Evolutionary conservation across 1,140 invertebrate species (phyloP).

Genomic region (Drosophila micromelanica): DNA sequence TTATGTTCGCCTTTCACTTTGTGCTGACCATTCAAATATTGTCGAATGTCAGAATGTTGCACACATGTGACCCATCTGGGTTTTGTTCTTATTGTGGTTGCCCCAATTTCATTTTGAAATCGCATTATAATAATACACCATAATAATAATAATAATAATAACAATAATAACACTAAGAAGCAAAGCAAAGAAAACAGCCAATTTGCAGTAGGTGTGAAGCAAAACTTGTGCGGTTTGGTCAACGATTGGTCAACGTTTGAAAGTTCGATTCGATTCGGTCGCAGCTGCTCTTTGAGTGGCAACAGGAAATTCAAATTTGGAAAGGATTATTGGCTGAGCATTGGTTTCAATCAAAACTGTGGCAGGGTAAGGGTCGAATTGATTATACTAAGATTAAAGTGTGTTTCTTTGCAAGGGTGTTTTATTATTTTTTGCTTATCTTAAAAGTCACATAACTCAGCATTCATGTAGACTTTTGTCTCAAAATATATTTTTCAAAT

Average conservation of each 20-base stretch:
- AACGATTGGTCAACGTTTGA: conserved; percentile 33
- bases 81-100: conserved; percentile 39
- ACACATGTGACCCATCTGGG: conserved; percentile 60
- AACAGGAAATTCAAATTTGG: conserved; percentile 60
- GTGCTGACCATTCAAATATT: conserved; percentile 69
- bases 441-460: too few relatives aligned
- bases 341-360: conserved; percentile 28
- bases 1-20: conserved; percentile 12
- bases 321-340: conserved; percentile 58
- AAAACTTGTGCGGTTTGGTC: conserved; percentile 47
- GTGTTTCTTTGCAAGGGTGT: not conserved
- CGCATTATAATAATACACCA: conserved; percentile 68
- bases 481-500: too few relatives aligned
- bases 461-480: too few relatives aligned
- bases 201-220: conserved; percentile 71
- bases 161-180: conserved; percentile 51
- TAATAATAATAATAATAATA: conserved; percentile 71
- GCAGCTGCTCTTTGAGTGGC: conserved; percentile 48
- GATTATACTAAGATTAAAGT: conserved; percentile 12
- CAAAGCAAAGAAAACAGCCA: conserved; percentile 22
- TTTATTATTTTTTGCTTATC: not conserved
- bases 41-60: conserved; percentile 23
- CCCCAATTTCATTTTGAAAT: conserved; percentile 68
- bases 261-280: conserved; percentile 34
- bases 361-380: conserved; percentile 12